phyloP scores from a whole-genome alignment of 2,888 invertebrate genomes.

The Chaetogeoica ovagalla region DNA sequence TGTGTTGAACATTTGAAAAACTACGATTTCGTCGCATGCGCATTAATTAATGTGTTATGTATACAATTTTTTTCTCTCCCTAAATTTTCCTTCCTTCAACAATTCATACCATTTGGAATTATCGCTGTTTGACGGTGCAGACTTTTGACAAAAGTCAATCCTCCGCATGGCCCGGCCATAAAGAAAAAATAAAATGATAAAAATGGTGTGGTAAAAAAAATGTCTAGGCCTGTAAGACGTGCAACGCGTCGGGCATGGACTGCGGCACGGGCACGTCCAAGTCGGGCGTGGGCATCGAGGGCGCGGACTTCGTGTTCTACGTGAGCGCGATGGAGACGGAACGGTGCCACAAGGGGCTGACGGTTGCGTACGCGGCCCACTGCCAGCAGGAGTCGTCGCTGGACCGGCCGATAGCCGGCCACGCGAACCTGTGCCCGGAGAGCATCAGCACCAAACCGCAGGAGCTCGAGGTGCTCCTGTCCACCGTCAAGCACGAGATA shows the following conservation, averaged over 20 bases:
- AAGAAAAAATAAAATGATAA: too few relatives aligned
- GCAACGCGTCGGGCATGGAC: conserved; percentile 83
- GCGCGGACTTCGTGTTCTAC: conserved; percentile 94
- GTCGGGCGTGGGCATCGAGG: conserved; percentile 71
- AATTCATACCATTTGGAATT: too few relatives aligned
- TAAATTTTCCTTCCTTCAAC: too few relatives aligned
- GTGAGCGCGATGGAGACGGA: conserved; percentile 93
- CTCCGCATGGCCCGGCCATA: too few relatives aligned
- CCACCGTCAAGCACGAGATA: conserved; percentile 98
- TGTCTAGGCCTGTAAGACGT: conserved; percentile 78
- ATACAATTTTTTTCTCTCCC: too few relatives aligned
- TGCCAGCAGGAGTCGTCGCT: conserved; percentile 94
- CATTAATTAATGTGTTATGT: too few relatives aligned
- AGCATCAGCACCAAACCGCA: conserved; percentile 89
- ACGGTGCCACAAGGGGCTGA: conserved; percentile 85
- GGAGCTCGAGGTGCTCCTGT: conserved; percentile 86
- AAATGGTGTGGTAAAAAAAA: too few relatives aligned
- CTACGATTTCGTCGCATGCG: too few relatives aligned
- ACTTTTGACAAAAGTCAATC: too few relatives aligned
- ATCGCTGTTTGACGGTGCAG: too few relatives aligned
- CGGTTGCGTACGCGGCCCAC: conserved; percentile 97
- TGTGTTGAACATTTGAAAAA: too few relatives aligned
- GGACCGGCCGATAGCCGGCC: conserved; percentile 96
- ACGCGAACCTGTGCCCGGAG: conserved; percentile 96
- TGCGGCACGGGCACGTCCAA: conserved; percentile 69